Evolutionary conservation across 2,797 vertebrate species (phyloP).

Genomic region (Macroramphosus scolopax): DNA sequence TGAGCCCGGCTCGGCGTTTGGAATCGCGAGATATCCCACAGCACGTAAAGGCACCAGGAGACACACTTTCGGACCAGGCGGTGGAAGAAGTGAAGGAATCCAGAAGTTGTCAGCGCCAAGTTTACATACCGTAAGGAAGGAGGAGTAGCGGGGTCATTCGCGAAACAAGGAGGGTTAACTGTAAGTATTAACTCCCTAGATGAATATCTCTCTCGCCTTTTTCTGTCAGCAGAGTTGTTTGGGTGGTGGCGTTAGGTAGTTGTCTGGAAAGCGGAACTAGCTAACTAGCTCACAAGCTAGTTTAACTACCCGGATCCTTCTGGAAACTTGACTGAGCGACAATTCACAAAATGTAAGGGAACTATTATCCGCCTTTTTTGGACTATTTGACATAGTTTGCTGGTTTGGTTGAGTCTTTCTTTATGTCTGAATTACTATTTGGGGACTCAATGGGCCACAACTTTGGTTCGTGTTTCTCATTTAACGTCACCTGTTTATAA

Average conservation of each 20-base stretch:
- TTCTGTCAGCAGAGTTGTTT: conserved; percentile 14
- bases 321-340: conserved; percentile 5
- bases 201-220: conserved; percentile 4
- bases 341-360: conserved; percentile 59
- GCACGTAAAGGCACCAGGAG: conserved; percentile 27
- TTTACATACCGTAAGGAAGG: conserved; percentile 57
- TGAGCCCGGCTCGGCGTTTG: fast-evolving
- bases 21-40: conserved; percentile 15
- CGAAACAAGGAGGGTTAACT: conserved; percentile 40
- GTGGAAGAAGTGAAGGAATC: conserved; percentile 62
- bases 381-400: neutral
- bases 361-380: conserved; percentile 1
- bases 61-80: conserved; percentile 1
- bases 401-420: fast-evolving
- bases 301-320: conserved; percentile 24
- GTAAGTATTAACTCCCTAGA: conserved; percentile 56
- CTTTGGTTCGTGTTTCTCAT: conserved; percentile 10
- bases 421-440: conserved; percentile 1
- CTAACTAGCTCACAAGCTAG: conserved; percentile 51
- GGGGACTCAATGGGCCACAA: neutral
- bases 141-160: conserved; percentile 42
- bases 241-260: conserved; percentile 19
- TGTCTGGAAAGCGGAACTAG: conserved; percentile 71
- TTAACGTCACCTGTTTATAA: conserved; percentile 46
- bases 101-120: conserved; percentile 48